Base-by-base conservation (phyloP, 2,888 invertebrate species). In the Aethes cnicana region DNA sequence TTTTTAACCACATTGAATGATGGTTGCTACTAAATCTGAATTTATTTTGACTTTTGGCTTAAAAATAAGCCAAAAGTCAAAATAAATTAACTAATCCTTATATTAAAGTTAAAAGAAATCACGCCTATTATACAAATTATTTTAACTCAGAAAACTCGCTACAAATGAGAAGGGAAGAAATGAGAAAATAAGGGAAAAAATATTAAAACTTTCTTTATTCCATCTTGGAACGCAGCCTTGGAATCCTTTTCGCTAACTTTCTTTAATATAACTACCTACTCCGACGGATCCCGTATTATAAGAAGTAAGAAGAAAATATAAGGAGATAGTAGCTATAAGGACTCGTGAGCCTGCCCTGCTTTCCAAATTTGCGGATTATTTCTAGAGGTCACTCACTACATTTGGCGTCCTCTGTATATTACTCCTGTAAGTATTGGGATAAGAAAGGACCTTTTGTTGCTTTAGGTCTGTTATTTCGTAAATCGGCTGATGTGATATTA, bases 161-260 rank as follows among this genome's bases (percentile, higher is more conserved):
- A 68, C 69, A 72, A 77, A 78, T 72, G 70, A 75, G 66, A 63
- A 63, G 60, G 64, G 64, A 61, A 59, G 65, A 66, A 64, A 55
- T 53, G 64, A 61, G 58, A 65, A 68, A 59, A 62, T 63, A 65
- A 64, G 57, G 59, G 59, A 49, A 61, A 71, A 74, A 75, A 77
- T 74, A 78, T 77, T 73, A 77, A 78, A 80, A 82, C 69, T 80
- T 80, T 69, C 69, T 69, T 75, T 74, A 77, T 78, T 75, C 72
- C 71, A 76, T 79, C 68, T 66, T 62, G 65, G 64, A 62, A 61
- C 60, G 61, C 48, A 62, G 63, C 62, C 66, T 59, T 63, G 60
- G 66, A 76, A 82, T 77, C 77, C 76, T 72, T 79, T 74, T 64
- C 58, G 64, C 63, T 63, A 74, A 78, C 77, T 81, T 81, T 75